phyloP scores from a whole-genome alignment of 1,140 invertebrate genomes.

The Zaprionus inermis region DNA sequence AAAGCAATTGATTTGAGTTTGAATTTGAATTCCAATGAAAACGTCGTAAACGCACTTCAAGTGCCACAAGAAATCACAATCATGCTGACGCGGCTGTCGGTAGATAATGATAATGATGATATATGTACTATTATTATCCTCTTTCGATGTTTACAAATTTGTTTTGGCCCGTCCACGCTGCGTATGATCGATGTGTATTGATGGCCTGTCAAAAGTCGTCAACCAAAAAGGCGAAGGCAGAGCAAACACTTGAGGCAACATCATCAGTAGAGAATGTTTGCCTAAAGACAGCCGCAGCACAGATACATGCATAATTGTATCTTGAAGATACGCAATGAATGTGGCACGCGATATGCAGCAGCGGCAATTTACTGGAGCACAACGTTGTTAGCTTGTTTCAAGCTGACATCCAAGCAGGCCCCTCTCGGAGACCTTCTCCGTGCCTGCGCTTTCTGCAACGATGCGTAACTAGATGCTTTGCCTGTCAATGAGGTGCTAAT shows the following conservation, averaged over 20 bases:
- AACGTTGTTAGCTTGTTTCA: constrained; percentile 43
- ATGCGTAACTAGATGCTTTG: constrained; percentile 61
- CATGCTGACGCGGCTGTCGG: background rate
- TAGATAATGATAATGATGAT: constrained; percentile 4
- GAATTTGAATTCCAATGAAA: constrained; percentile 15
- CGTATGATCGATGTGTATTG: constrained; percentile 59
- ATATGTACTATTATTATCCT: constrained; percentile 18
- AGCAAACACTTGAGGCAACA: constrained; percentile 50
- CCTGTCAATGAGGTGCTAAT: constrained; percentile 77
- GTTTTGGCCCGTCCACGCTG: constrained; percentile 13
- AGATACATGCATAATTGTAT: constrained; percentile 43
- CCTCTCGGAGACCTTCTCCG: too few relatives aligned
- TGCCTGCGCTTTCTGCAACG: constrained; percentile 8
- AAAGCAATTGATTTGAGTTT: constrained; percentile 10
- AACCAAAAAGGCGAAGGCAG: constrained; percentile 40
- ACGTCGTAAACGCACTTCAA: constrained; percentile 11
- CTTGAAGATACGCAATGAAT: constrained; percentile 56
- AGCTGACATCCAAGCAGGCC: constrained; percentile 14
- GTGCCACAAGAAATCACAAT: background rate
- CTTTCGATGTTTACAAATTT: constrained; percentile 38
- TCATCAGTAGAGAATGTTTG: constrained; percentile 8
- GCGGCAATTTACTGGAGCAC: constrained; percentile 54
- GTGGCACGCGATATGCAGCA: constrained; percentile 60
- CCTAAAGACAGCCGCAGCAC: constrained; percentile 6
- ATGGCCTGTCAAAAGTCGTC: constrained; percentile 63